phyloP scores from a whole-genome alignment of 64 coral and sea anemone species.

The Pachyseris speciosa region DNA sequence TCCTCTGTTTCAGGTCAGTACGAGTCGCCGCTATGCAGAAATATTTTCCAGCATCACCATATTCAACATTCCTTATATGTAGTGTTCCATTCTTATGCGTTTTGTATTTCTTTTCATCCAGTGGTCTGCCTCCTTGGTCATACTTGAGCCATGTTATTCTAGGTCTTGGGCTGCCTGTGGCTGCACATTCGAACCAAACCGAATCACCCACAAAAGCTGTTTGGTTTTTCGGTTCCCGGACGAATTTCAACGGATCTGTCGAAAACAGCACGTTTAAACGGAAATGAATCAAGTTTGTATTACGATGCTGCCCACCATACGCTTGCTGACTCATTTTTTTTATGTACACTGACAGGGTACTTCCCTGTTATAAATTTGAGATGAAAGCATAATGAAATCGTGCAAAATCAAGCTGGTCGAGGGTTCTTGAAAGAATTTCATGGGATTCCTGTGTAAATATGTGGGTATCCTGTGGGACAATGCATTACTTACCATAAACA shows the following conservation, averaged over 20 bases:
- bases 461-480: neutral
- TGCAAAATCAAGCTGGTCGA: too few relatives aligned
- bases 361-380: too few relatives aligned
- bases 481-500: constrained; percentile 15
- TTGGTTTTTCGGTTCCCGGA: neutral
- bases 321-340: too few relatives aligned
- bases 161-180: constrained; percentile 40
- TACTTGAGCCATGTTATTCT: constrained; percentile 17
- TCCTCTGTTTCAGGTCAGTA: constrained; percentile 9
- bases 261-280: neutral
- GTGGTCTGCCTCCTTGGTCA: neutral
- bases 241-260: constrained; percentile 13
- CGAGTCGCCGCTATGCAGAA: constrained; percentile 10
- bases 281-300: too few relatives aligned
- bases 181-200: constrained; percentile 22
- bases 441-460: too few relatives aligned
- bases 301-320: too few relatives aligned
- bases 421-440: too few relatives aligned
- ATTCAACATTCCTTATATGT: neutral
- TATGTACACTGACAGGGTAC: too few relatives aligned
- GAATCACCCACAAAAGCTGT: neutral
- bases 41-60: neutral
- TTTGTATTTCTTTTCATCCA: constrained; percentile 24
- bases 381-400: too few relatives aligned
- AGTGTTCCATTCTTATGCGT: neutral